Base-by-base conservation (phyloP, 2,113 vertebrate species). In the Tychaedon coryphoeus region DNA sequence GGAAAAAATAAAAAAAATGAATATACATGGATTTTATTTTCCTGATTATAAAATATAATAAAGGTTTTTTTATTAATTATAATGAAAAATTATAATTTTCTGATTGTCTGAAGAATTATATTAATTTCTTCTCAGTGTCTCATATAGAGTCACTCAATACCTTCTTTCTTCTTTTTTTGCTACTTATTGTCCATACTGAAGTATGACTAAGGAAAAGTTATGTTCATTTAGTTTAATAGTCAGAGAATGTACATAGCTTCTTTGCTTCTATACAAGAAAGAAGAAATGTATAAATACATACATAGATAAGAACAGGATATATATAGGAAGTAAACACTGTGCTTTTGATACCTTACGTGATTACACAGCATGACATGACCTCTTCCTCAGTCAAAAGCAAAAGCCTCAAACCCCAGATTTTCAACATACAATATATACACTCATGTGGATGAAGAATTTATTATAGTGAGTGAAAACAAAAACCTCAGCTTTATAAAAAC, bases 1-100 rank as follows among this genome's bases (percentile, higher is more conserved):
- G 15, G n/a, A n/a, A 6, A 1, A 13, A 47, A 26, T 50, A 56
- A 6, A 4, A 0, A 0, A 50, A 38, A 76, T 0, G 61, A 69
- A 42, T 12, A 7, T 5, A 58, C 2, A 38, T 5, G 2, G 1
- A 64, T 64, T 74, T 70, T 70, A 38, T 74, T 51, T 72, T 86
- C 22, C 23, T 69, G 17, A 51, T 36, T 10, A 43, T 47, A 85
- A 82, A 70, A 61, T 61, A 73, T 25, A 80, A 28, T 9, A 58
- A 84, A 48, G 2, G 5, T 29, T 80, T 87, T 95, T 53, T 15
- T 71, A 77, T 51, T 9, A 5, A 43, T 25, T 57, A 33, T 25
- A 40, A 56, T 50, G 12, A 61, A 86, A 4, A 12, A 34, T 62
- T 78, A 86, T 6, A 10, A 34, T 62, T 78, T 79, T 79, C 20